A percentile compares a stretch with the other conserved stretches of the same genome.
phyloP scores from a whole-genome alignment of 1,140 invertebrate genomes.

The Diabrotica undecimpunctata region DNA sequence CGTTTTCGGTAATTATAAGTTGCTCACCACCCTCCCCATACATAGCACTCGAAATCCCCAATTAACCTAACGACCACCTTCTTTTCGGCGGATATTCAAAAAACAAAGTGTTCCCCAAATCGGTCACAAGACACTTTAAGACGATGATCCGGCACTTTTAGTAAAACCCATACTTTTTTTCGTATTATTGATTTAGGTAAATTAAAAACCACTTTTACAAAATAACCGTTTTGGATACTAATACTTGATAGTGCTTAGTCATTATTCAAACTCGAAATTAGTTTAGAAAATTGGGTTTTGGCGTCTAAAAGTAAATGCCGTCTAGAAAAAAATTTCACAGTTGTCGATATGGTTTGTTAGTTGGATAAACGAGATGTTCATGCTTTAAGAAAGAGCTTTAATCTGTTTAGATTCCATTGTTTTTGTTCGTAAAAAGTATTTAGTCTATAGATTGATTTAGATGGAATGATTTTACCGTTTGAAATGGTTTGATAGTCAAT shows the following conservation, averaged over 20 bases:
- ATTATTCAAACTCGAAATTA: slow-evolving; percentile 23
- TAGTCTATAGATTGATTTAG: background rate
- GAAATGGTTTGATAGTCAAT: background rate
- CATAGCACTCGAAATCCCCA: slow-evolving; percentile 2
- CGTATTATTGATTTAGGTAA: slow-evolving; percentile 23
- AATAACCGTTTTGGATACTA: slow-evolving; percentile 20
- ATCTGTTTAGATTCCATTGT: slow-evolving; percentile 9
- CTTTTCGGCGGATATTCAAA: slow-evolving; percentile 17
- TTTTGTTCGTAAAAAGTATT: background rate
- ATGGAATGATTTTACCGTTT: background rate
- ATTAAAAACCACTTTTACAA: slow-evolving; percentile 24
- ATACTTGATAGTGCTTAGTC: slow-evolving; percentile 18
- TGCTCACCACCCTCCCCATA: too few relatives aligned
- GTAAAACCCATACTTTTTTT: slow-evolving; percentile 23
- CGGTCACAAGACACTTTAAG: slow-evolving; percentile 19
- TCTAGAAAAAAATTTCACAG: slow-evolving; percentile 25
- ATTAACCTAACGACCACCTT: slow-evolving; percentile 17
- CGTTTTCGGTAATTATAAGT: too few relatives aligned
- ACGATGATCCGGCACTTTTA: slow-evolving; percentile 30
- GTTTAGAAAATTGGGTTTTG: slow-evolving; percentile 22
- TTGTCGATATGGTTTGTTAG: slow-evolving; percentile 23
- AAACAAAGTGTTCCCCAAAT: slow-evolving; percentile 11
- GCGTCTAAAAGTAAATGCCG: slow-evolving; percentile 23
- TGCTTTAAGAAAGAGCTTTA: slow-evolving; percentile 13
- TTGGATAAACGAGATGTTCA: slow-evolving; percentile 20